These are phyloP conservation scores for Stegophylla sp. DNA, from an alignment of 2,888 invertebrate genomes.

Conservation along the genomic window DNA sequence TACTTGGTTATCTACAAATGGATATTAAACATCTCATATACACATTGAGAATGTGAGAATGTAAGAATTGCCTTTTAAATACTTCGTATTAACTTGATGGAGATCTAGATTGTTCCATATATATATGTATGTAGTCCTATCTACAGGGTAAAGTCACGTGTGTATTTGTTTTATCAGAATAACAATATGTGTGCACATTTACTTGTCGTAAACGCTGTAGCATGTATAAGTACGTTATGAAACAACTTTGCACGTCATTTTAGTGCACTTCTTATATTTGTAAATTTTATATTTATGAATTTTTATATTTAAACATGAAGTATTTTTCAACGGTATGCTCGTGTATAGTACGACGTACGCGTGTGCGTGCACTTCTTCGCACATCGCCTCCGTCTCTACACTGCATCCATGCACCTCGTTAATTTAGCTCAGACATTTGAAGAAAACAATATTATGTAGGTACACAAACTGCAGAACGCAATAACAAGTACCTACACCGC, in stretches of 20 bases:
- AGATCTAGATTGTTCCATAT: too few species aligned
- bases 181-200: not conserved
- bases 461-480: not conserved
- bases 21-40: too few species aligned
- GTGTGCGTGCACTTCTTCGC: not conserved
- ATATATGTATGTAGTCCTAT: too few species aligned
- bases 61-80: too few species aligned
- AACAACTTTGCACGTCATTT: not conserved
- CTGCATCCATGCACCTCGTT: not conserved
- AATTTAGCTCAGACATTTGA: not conserved
- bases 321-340: not conserved
- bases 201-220: not conserved
- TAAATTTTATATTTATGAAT: not conserved
- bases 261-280: not conserved
- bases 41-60: too few species aligned
- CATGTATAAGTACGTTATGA: not conserved
- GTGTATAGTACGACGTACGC: not conserved
- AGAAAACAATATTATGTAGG: not conserved
- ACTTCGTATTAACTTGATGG: too few species aligned
- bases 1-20: too few species aligned
- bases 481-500: too few species aligned
- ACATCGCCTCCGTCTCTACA: not conserved
- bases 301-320: not conserved
- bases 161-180: too few species aligned
- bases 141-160: too few species aligned